Evolutionary conservation across 2,113 vertebrate species (phyloP), one percentile per base, ranked within the genome.

Genomic region (Scophthalmus maximus): DNA sequence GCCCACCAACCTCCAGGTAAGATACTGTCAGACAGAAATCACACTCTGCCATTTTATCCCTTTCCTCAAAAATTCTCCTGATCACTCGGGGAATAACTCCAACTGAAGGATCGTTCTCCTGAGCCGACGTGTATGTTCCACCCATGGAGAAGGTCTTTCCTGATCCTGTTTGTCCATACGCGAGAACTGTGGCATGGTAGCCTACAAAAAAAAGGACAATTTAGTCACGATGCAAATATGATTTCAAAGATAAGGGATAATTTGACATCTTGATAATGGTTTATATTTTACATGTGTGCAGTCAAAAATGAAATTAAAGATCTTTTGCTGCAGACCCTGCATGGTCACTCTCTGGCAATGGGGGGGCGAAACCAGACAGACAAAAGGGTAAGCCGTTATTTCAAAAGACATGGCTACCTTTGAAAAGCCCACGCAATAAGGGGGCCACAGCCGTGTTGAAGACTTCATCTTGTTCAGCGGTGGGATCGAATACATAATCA

Each of bases 61-160:
- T 94, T 91, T 97, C 94, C 42, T 93, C 91, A 83, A 97, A 98
- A 3, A 99, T 95, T 38, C 88, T 88, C 6, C 53, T 81, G 79
- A 99, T 95, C 12, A 98, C 97, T 27, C 98, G 92, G 3, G 98
- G 98, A 79, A 99, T 99, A 55, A 98, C 95, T 0, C 98, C 97
- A 9, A 98, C 94, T 0, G 83, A 92, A 2, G 94, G 93, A 36
- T 99, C 96, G 0, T 95, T 84, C 85, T 96, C 96, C 73, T 98
- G 96, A 14, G 87, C 93, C 3, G 96, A 93, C 1, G 96, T 97
- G 68, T 98, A 99, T 1, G 96, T 89, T 32, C 97, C 95, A 63
- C 98, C 98, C 98, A 99, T 99, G 0, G 97, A 98, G 70, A 94
- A 99, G 0, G 98, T 99, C 85, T 99, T 99, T 23, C 98, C 97